Evolutionary conservation across 1,140 invertebrate species (phyloP).

Genomic region (Drosophila grimshawi): DNA sequence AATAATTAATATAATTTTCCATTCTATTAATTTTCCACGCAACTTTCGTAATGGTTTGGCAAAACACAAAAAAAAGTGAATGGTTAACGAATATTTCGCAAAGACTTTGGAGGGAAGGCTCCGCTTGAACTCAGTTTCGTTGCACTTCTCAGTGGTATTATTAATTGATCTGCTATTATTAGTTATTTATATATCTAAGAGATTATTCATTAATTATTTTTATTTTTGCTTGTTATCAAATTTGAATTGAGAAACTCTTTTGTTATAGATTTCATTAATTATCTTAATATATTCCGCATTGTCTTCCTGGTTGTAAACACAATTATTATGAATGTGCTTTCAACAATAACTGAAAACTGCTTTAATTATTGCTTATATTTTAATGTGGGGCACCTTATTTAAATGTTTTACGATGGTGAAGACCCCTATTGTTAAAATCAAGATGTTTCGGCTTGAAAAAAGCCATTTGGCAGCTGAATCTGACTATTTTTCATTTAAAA

Average conservation of each 20-base stretch:
- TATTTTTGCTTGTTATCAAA: slow-evolving; percentile 6
- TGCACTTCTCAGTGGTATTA: slow-evolving; percentile 35
- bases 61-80: slow-evolving; percentile 63
- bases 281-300: not conserved
- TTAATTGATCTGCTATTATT: not conserved
- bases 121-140: slow-evolving; percentile 3
- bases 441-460: no score
- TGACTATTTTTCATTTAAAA: no score
- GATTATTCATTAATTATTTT: slow-evolving; percentile 2
- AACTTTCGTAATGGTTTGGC: slow-evolving; percentile 72
- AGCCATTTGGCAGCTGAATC: no score
- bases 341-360: not conserved
- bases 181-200: not conserved
- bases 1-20: slow-evolving; percentile 35
- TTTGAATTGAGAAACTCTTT: not conserved
- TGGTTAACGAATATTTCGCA: slow-evolving; percentile 53
- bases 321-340: not conserved
- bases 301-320: slow-evolving; percentile 1
- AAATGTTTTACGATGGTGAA: no score
- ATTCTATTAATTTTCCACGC: slow-evolving; percentile 60
- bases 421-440: no score
- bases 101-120: slow-evolving; percentile 28
- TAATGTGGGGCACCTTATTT: no score
- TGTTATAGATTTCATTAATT: not conserved
- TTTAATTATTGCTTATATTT: not conserved